Evolutionary conservation across 2,113 vertebrate species (phyloP).

Genomic region (Ovis canadensis): DNA sequence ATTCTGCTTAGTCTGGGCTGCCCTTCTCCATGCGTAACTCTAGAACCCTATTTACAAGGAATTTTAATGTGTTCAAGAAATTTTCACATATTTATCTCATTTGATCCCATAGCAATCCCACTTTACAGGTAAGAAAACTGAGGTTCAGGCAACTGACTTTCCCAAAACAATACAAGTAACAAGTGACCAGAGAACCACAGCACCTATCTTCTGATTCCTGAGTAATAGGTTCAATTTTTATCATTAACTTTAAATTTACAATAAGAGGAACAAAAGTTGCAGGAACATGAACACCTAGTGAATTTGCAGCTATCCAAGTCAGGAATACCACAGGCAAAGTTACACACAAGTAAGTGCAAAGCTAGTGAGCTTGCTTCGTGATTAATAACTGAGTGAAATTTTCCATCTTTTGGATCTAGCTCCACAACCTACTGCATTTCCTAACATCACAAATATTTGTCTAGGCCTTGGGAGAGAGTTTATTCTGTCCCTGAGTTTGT

Average conservation of each 20-base stretch:
- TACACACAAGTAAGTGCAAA: neutral
- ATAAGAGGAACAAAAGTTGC: neutral
- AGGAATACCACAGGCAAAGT: neutral
- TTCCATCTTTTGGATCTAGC: neutral
- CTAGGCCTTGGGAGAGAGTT: neutral
- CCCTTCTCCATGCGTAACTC: neutral
- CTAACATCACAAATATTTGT: neutral
- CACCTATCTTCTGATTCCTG: neutral
- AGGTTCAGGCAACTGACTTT: neutral
- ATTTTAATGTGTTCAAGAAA: neutral
- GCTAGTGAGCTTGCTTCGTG: neutral
- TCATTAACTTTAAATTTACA: neutral
- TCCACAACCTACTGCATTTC: neutral
- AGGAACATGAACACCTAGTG: neutral
- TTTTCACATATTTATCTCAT: neutral
- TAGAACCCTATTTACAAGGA: neutral
- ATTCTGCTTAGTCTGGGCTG: neutral
- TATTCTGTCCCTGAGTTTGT: neutral
- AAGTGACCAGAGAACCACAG: neutral
- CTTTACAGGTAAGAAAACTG: neutral
- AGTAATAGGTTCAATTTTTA: neutral
- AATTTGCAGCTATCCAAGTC: neutral
- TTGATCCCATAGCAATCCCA: neutral
- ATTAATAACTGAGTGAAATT: neutral
- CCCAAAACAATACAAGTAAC: neutral